These are phyloP conservation scores for Magallana angulata DNA, from an alignment of 1,140 invertebrate genomes.

Conservation along the genomic window DNA sequence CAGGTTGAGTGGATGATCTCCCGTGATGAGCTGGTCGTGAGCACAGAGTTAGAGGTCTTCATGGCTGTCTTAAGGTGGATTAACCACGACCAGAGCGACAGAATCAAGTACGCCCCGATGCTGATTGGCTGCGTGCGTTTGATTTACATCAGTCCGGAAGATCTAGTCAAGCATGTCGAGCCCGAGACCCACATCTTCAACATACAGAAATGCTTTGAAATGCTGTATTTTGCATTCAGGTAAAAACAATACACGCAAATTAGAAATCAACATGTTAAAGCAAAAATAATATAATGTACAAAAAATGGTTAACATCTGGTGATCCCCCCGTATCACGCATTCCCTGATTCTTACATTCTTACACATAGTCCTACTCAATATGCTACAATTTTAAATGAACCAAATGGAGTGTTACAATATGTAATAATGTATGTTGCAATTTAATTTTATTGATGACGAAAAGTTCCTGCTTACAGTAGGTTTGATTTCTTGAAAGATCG, in stretches of 20 bases:
- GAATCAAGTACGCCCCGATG: conserved; percentile 49
- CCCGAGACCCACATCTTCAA: conserved; percentile 51
- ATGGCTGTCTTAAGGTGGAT: conserved; percentile 59
- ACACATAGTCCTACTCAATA: no score
- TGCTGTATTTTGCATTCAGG: conserved; percentile 62
- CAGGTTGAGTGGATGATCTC: conserved; percentile 50
- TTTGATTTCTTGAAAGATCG: no score
- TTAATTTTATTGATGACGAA: no score
- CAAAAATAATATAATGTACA: no score
- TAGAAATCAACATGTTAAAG: not conserved
- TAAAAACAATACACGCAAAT: not conserved
- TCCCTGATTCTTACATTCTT: no score
- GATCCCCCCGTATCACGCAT: no score
- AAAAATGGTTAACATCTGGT: no score
- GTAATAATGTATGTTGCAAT: no score
- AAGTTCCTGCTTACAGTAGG: no score
- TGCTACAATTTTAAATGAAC: no score
- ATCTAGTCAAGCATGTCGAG: conserved; percentile 61
- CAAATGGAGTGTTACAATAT: no score
- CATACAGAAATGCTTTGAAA: conserved; percentile 52
- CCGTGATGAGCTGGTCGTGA: conserved; percentile 54
- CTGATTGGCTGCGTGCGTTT: conserved; percentile 58
- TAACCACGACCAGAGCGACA: conserved; percentile 57
- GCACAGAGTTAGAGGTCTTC: conserved; percentile 61
- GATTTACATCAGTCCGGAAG: conserved; percentile 56